Conservation (phyloP, 2,888 invertebrate species). For the Phymatocera aterrima region DNA sequence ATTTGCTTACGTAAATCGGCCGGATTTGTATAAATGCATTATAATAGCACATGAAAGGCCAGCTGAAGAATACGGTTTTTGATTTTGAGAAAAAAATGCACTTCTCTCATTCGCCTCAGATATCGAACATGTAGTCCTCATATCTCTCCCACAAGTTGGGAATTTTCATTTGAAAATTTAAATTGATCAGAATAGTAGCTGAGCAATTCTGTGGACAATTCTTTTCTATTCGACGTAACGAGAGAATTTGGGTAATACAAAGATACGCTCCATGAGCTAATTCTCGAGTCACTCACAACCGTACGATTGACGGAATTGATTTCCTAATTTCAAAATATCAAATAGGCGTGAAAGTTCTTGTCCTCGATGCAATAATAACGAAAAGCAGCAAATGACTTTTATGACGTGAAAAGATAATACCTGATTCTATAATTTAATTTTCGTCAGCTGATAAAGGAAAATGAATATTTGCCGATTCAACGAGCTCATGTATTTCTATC, state of each 20-base stretch:
- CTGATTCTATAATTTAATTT: neutral
- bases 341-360: neutral
- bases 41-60: neutral
- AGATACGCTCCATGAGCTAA: too few relatives aligned
- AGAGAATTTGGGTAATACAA: too few relatives aligned
- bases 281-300: too few relatives aligned
- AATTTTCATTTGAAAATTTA: neutral
- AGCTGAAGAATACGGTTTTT: neutral
- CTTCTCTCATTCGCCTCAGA: neutral
- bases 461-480: neutral
- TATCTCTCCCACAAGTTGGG: neutral
- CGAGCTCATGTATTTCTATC: neutral
- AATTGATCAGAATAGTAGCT: neutral
- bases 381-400: neutral
- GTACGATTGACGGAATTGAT: neutral
- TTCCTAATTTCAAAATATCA: neutral
- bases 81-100: neutral
- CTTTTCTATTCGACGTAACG: too few relatives aligned
- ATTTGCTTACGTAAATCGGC: neutral
- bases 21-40: neutral
- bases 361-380: neutral
- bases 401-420: neutral
- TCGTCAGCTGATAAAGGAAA: neutral
- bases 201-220: neutral
- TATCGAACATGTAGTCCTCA: neutral